A percentile compares a stretch with the other conserved stretches of the same genome.
phyloP scores from a whole-genome alignment of 2,113 vertebrate genomes.

The Climacteris rufus region DNA sequence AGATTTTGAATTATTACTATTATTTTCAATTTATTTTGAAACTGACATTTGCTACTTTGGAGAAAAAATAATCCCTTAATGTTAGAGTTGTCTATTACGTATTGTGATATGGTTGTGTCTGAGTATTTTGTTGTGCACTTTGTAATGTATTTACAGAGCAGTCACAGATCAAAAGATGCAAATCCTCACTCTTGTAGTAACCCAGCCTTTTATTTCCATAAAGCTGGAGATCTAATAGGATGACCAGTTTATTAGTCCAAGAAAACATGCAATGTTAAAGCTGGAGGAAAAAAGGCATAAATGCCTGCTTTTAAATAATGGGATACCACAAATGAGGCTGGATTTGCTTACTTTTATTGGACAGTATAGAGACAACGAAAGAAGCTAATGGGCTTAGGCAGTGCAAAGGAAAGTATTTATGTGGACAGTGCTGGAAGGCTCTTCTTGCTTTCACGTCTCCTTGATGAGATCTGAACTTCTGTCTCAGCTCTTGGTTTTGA shows the following conservation, averaged over 20 bases:
- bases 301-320: not conserved
- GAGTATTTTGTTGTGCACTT: not conserved
- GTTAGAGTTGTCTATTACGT: not conserved
- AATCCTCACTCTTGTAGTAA: not conserved
- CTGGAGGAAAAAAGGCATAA: not conserved
- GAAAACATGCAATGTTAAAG: not conserved
- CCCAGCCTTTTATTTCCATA: not conserved
- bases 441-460: not conserved
- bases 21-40: not conserved
- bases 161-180: not conserved
- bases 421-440: not conserved
- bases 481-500: not conserved
- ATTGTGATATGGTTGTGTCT: not conserved
- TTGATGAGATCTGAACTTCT: not conserved
- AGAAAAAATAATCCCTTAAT: not conserved
- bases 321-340: not conserved
- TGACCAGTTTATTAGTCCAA: not conserved
- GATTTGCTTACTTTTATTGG: constrained; percentile 19
- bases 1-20: not conserved
- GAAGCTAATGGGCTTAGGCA: constrained; percentile 16
- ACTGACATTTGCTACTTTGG: not conserved
- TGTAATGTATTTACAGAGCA: not conserved
- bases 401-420: not conserved
- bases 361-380: not conserved
- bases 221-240: not conserved